Evolutionary conservation across 2,113 vertebrate genomes (phyloP).

Genomic region (Phycodurus eques): DNA sequence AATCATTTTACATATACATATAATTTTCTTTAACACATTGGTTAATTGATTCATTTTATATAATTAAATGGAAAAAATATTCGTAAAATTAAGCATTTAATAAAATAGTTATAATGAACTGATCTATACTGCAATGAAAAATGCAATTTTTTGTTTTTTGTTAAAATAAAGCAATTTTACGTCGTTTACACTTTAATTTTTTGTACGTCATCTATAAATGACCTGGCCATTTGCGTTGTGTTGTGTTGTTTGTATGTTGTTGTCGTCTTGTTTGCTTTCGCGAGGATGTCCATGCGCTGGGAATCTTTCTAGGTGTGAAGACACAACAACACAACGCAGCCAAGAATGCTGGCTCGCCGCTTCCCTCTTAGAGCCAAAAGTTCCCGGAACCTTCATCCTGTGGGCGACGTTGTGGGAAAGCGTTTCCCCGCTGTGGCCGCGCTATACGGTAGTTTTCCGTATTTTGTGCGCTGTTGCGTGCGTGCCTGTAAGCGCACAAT

Average conservation of each 20-base stretch:
- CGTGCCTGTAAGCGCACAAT: constrained; percentile 61
- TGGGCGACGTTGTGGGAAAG: constrained; percentile 52
- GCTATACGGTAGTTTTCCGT: constrained; percentile 51
- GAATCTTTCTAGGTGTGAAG: constrained; percentile 36
- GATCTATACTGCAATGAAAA: no score
- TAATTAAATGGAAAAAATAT: no score
- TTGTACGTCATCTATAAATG: neutral
- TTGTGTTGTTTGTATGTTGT: neutral
- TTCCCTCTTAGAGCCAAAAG: no score
- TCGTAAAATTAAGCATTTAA: no score
- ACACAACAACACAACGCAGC: neutral
- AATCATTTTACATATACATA: no score
- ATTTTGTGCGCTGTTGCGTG: constrained; percentile 39
- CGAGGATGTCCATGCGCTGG: constrained; percentile 34
- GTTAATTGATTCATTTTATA: no score
- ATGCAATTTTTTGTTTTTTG: no score
- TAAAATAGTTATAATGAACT: no score
- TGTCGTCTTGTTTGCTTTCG: neutral
- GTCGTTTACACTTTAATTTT: no score
- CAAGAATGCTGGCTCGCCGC: neutral
- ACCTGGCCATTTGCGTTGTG: neutral
- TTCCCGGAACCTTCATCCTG: no score
- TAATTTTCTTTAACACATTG: no score
- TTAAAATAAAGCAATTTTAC: no score
- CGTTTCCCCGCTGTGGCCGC: constrained; percentile 61